phyloP scores from a whole-genome alignment of 2,888 invertebrate genomes.

The Tricholauxania praeusta region DNA sequence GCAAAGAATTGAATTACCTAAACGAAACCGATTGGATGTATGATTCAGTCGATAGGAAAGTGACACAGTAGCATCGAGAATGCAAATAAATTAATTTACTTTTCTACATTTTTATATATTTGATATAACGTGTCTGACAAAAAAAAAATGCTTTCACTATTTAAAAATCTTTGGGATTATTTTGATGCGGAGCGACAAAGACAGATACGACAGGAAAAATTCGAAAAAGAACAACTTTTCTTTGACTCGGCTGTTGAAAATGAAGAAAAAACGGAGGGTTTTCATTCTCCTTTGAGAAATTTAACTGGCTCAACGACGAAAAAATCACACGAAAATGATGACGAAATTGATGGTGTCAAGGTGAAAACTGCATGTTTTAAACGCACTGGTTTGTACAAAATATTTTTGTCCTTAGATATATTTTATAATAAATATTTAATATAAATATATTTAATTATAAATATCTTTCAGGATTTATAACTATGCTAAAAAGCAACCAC shows the following conservation, averaged over 20 bases:
- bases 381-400: constrained; percentile 50
- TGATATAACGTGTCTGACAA: neutral
- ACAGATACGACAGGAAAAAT: constrained; percentile 62
- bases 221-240: constrained; percentile 67
- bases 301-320: constrained; percentile 15
- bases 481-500: constrained; percentile 69
- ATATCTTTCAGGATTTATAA: constrained; percentile 70
- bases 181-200: constrained; percentile 57
- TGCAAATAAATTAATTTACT: neutral
- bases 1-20: constrained; percentile 82
- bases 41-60: constrained; percentile 74
- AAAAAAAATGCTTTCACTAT: constrained; percentile 68
- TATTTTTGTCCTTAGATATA: too few species aligned
- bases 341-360: constrained; percentile 21
- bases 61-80: constrained; percentile 43
- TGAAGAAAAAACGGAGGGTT: constrained; percentile 39
- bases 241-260: constrained; percentile 63
- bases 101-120: too few species aligned
- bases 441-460: neutral
- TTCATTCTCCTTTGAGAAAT: constrained; percentile 40
- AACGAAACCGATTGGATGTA: constrained; percentile 86
- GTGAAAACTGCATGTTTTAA: constrained; percentile 52
- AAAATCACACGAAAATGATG: too few species aligned
- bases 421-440: neutral
- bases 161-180: constrained; percentile 67